phyloP scores from a whole-genome alignment of 2,797 vertebrate genomes.

The Enteromius treurensis region DNA sequence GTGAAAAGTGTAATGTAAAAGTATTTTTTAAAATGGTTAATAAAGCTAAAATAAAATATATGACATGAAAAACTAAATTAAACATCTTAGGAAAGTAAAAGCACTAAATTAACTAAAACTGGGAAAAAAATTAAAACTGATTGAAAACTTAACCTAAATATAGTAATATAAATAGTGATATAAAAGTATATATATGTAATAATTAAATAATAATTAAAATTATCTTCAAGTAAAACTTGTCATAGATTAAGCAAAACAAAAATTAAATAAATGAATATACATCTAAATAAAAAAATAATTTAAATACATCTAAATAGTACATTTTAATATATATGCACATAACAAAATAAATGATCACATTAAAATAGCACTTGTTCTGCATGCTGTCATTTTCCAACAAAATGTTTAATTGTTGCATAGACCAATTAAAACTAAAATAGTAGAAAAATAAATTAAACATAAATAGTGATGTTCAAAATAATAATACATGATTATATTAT shows the following conservation, averaged over 20 bases:
- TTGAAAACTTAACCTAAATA: neutral
- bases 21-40: too few species aligned
- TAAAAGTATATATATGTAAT: too few species aligned
- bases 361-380: too few species aligned
- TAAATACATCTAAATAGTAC: neutral
- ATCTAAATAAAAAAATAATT: neutral
- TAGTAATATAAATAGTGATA: too few species aligned
- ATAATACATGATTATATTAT: neutral
- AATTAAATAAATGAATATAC: neutral
- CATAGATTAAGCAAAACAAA: neutral
- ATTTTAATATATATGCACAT: neutral
- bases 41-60: neutral
- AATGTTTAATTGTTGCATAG: neutral
- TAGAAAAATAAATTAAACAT: neutral
- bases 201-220: neutral
- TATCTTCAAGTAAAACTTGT: neutral
- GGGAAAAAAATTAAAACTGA: neutral
- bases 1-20: neutral
- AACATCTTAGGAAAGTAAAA: neutral
- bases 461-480: neutral
- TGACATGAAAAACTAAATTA: neutral
- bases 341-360: neutral
- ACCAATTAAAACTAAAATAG: neutral
- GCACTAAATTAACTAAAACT: neutral
- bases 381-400: neutral